Evolutionary conservation across 1,140 invertebrate species (phyloP).

Genomic region (Polypedilum pembai): DNA sequence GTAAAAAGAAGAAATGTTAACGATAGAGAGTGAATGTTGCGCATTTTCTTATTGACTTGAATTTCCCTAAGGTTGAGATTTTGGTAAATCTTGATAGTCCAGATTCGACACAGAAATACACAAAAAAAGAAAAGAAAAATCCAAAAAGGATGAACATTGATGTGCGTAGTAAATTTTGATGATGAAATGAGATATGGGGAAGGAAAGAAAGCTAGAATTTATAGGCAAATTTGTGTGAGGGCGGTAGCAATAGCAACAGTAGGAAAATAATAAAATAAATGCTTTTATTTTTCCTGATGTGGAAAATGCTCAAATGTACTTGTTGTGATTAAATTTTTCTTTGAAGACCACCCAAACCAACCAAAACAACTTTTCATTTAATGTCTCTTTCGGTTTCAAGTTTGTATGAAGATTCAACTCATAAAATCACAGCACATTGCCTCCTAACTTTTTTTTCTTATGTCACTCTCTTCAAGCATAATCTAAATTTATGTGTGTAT

Average conservation of each 20-base stretch:
- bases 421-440: constrained; percentile 6
- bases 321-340: constrained; percentile 12
- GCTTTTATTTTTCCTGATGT: background rate
- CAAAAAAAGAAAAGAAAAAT: background rate
- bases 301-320: background rate
- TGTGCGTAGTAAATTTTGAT: background rate
- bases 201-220: too few species aligned
- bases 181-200: background rate
- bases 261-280: constrained; percentile 10
- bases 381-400: background rate
- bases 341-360: background rate
- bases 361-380: background rate
- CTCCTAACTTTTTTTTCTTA: background rate
- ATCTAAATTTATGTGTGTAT: background rate
- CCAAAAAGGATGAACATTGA: background rate
- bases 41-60: too few species aligned
- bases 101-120: too few species aligned
- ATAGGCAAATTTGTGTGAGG: background rate
- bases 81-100: too few species aligned
- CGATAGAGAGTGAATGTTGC: too few species aligned
- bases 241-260: background rate
- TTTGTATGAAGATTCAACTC: background rate
- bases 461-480: background rate
- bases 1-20: too few species aligned
- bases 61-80: too few species aligned